Conservation (phyloP, 2,113 vertebrate species). For the Calyptommatus sinebrachiatus region DNA sequence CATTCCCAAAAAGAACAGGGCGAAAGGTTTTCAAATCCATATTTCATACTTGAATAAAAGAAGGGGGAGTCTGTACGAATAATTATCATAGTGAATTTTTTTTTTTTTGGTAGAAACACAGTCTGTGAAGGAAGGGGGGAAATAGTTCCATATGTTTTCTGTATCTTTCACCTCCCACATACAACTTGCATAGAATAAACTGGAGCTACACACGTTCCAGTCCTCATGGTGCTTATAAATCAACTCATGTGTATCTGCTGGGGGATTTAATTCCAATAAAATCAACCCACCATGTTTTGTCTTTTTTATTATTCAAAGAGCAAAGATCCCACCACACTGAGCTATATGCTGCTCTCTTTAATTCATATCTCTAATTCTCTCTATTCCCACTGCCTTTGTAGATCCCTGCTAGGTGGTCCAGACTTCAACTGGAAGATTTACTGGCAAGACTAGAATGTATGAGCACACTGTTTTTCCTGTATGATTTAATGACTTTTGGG, state of each 20-base stretch:
- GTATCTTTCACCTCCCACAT: constrained; percentile 68
- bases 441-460: constrained; percentile 62
- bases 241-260: constrained; percentile 46
- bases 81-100: constrained; percentile 61
- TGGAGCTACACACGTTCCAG: constrained; percentile 53
- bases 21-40: constrained; percentile 52
- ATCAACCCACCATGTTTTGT: constrained; percentile 45
- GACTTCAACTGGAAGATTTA: constrained; percentile 66
- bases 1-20: constrained; percentile 48
- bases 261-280: constrained; percentile 51
- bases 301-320: constrained; percentile 56
- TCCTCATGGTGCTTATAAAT: constrained; percentile 61
- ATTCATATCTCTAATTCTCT: constrained; percentile 56
- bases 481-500: constrained; percentile 74
- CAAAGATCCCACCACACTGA: constrained; percentile 55
- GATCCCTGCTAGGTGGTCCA: constrained; percentile 64
- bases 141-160: constrained; percentile 69
- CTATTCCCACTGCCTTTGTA: constrained; percentile 36
- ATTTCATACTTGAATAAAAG: constrained; percentile 57
- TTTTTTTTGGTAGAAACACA: constrained; percentile 61
- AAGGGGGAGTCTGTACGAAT: constrained; percentile 55
- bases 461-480: constrained; percentile 67
- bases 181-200: constrained; percentile 60
- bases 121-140: constrained; percentile 28
- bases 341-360: constrained; percentile 61